Evolutionary conservation across 2,113 vertebrate species (phyloP).

Genomic region (Sinocyclocheilus rhinocerous): DNA sequence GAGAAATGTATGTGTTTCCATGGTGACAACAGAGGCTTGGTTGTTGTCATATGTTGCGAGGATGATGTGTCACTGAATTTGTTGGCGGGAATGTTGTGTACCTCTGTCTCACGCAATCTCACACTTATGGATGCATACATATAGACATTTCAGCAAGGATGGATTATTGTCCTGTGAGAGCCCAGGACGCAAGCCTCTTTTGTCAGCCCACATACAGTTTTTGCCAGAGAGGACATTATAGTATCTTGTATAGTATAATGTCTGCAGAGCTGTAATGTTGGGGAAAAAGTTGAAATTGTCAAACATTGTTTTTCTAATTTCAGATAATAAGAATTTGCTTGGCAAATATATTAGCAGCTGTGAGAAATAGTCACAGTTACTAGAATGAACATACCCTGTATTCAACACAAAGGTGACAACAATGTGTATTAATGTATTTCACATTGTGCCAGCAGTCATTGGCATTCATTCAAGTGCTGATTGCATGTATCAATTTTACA

Average conservation of each 20-base stretch:
- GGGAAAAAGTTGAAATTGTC: no score
- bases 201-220: not conserved
- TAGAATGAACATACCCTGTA: not conserved
- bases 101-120: not conserved
- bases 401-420: not conserved
- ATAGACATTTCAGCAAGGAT: not conserved
- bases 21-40: not conserved
- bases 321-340: not conserved
- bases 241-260: not conserved
- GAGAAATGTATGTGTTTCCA: not conserved
- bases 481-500: constrained; percentile 13
- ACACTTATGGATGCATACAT: constrained; percentile 8
- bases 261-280: no score
- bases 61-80: not conserved
- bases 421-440: not conserved
- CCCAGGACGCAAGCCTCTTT: not conserved
- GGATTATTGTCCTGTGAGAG: not conserved
- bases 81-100: not conserved
- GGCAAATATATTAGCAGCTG: not conserved
- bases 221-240: not conserved
- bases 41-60: constrained; percentile 2
- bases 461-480: not conserved
- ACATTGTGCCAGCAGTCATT: not conserved
- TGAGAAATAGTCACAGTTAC: not conserved
- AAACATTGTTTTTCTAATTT: not conserved